These are phyloP conservation scores for Phocoena phocoena DNA, from an alignment of 2,113 vertebrate species.

Conservation along the genomic window DNA sequence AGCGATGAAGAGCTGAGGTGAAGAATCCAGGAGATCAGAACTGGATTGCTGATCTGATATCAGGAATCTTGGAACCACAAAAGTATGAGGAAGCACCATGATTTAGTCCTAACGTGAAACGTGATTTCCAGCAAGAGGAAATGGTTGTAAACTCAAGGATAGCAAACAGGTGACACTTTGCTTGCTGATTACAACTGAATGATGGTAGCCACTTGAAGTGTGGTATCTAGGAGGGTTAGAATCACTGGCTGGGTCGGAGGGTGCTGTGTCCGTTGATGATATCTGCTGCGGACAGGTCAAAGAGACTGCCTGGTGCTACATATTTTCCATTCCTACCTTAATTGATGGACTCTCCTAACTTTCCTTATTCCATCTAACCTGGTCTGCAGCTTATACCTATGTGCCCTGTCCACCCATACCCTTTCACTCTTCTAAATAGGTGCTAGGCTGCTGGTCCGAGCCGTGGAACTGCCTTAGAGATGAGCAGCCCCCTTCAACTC, in stretches of 20 bases:
- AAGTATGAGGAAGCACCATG: neutral
- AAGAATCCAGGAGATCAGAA: neutral
- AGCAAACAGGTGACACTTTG: neutral
- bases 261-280: neutral
- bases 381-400: neutral
- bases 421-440: neutral
- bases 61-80: neutral
- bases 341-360: neutral
- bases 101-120: neutral
- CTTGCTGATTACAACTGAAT: neutral
- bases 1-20: neutral
- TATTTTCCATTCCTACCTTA: neutral
- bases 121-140: neutral
- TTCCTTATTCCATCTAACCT: neutral
- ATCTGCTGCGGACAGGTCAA: neutral
- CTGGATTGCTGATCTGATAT: neutral
- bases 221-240: neutral
- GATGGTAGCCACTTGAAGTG: neutral
- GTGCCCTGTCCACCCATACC: neutral
- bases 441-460: neutral
- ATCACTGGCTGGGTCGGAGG: neutral
- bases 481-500: neutral
- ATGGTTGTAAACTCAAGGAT: neutral
- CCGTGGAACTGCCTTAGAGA: neutral
- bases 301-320: neutral